Percentiles rank a stretch among this genome's conserved stretches.
Evolutionary conservation across 1,140 invertebrate species (phyloP).

Genomic region (Diorhabda elongata): DNA sequence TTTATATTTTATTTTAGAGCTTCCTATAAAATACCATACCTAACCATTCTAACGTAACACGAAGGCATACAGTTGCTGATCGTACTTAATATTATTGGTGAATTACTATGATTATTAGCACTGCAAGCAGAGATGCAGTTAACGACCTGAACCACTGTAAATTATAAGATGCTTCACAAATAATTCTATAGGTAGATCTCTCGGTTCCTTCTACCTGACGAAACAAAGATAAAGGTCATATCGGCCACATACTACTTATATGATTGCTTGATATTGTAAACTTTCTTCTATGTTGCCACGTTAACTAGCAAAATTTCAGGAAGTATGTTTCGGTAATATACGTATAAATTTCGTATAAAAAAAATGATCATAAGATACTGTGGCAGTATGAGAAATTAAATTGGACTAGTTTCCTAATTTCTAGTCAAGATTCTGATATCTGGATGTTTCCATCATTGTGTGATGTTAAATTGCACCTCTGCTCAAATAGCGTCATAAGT

Average conservation of each 20-base stretch:
- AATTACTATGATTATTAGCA: neutral
- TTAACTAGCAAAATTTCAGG: neutral
- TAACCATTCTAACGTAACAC: too few species aligned
- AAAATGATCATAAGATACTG: too few species aligned
- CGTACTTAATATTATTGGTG: neutral
- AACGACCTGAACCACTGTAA: conserved; percentile 13
- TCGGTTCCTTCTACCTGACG: conserved; percentile 12
- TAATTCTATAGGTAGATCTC: conserved; percentile 5
- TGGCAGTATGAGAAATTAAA: too few species aligned
- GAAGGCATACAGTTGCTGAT: neutral
- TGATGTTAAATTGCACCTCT: too few species aligned
- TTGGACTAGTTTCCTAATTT: too few species aligned
- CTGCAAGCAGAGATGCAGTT: neutral
- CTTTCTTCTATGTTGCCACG: conserved; percentile 1
- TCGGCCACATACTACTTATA: conserved; percentile 10
- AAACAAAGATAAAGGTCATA: conserved; percentile 16
- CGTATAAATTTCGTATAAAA: too few species aligned
- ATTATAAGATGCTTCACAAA: conserved; percentile 23
- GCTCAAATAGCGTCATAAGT: too few species aligned
- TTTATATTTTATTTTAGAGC: too few species aligned
- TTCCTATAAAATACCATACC: too few species aligned
- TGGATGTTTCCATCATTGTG: too few species aligned
- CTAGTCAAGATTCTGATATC: too few species aligned
- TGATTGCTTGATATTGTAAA: conserved; percentile 12
- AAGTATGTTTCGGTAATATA: too few species aligned